phyloP scores from a whole-genome alignment of 2,797 vertebrate species.

The Nannoperca obscura region DNA sequence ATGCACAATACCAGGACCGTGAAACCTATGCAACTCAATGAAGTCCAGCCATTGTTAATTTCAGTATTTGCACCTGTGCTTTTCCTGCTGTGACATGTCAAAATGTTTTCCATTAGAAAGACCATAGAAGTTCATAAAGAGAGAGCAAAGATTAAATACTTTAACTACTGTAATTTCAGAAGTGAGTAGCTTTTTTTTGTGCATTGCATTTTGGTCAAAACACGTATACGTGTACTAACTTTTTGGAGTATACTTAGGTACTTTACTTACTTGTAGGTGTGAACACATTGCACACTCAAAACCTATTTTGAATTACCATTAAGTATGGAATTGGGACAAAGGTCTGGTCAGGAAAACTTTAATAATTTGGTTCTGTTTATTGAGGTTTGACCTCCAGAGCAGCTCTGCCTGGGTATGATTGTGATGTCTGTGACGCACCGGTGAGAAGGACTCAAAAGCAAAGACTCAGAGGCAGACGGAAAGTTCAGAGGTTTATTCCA shows the following conservation, averaged over 20 bases:
- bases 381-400: constrained; percentile 32
- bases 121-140: not conserved
- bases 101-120: not conserved
- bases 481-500: no score
- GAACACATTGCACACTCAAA: not conserved
- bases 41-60: not conserved
- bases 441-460: no score
- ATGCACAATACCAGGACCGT: not conserved
- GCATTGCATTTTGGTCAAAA: not conserved
- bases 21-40: not conserved
- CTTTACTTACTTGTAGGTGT: not conserved
- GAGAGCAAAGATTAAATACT: not conserved
- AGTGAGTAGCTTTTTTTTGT: not conserved
- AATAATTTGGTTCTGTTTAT: constrained; percentile 21
- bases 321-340: not conserved
- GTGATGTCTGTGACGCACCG: no score
- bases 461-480: no score
- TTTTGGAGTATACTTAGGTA: not conserved
- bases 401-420: not conserved
- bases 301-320: not conserved
- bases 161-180: not conserved
- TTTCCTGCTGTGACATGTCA: not conserved
- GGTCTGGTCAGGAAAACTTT: not conserved
- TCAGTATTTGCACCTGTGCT: not conserved
- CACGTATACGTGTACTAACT: not conserved